A percentile compares a stretch with the other conserved stretches of the same genome.
Evolutionary conservation across 2,113 vertebrate genomes (phyloP).

Genomic region (Nasalis larvatus): DNA sequence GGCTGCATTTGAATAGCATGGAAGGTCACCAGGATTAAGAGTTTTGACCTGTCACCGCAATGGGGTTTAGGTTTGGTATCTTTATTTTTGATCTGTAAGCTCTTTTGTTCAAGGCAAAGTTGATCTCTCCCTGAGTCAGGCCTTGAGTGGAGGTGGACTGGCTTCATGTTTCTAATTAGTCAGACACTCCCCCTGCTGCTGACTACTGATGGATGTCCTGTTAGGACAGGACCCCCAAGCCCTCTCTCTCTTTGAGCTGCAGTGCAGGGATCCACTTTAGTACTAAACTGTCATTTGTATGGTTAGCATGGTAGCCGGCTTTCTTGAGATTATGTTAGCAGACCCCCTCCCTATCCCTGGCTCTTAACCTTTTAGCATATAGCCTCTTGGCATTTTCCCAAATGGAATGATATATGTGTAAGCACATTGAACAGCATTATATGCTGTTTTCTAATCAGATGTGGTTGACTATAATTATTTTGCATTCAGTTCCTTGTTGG

Average conservation of each 20-base stretch:
- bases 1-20: background rate
- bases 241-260: background rate
- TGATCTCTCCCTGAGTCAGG: background rate
- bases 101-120: conserved; percentile 36
- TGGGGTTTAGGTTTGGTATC: conserved; percentile 1
- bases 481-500: background rate
- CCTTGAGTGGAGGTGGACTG: background rate
- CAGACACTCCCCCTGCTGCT: background rate
- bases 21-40: conserved; percentile 28
- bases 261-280: background rate
- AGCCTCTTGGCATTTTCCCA: background rate
- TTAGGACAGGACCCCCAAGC: background rate
- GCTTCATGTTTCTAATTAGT: background rate
- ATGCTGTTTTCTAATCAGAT: background rate
- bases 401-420: background rate
- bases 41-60: conserved; percentile 37
- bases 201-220: background rate
- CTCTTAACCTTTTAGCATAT: background rate
- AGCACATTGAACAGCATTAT: background rate
- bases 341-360: background rate
- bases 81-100: conserved; percentile 37
- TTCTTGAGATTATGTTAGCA: background rate
- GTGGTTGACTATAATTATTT: conserved; percentile 5
- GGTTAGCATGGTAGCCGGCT: background rate
- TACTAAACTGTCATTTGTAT: background rate